A percentile compares a stretch with the other conserved stretches of the same genome.
Conservation (phyloP, 2,797 vertebrate genomes). For the Moxostoma hubbsi region DNA sequence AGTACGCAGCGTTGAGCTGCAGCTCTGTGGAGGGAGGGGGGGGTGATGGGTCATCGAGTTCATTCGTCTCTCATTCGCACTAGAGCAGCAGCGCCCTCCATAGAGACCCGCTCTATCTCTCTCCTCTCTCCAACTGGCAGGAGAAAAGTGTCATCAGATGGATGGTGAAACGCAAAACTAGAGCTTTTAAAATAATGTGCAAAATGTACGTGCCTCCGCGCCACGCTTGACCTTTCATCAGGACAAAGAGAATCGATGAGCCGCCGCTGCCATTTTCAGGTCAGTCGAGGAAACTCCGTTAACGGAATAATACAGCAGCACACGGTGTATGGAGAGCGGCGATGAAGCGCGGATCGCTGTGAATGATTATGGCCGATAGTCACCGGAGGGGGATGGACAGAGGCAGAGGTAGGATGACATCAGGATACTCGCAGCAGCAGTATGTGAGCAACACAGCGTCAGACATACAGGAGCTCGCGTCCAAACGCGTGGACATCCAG, state of each 20-base stretch:
- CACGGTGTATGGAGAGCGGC: constrained; percentile 70
- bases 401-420: constrained; percentile 83
- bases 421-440: constrained; percentile 83
- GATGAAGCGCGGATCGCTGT: constrained; percentile 40
- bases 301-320: constrained; percentile 37
- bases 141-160: too few relatives aligned
- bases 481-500: constrained; percentile 98
- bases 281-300: constrained; percentile 67
- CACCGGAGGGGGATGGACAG: constrained; percentile 85
- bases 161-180: too few relatives aligned
- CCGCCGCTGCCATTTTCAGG: constrained; percentile 75
- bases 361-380: constrained; percentile 83
- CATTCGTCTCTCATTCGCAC: not conserved
- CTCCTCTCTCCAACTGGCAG: too few relatives aligned
- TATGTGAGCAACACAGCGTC: constrained; percentile 66
- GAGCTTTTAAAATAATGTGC: too few relatives aligned
- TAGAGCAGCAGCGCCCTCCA: too few relatives aligned
- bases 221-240: constrained; percentile 63
- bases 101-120: too few relatives aligned
- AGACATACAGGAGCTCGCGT: constrained; percentile 98
- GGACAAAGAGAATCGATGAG: constrained; percentile 65
- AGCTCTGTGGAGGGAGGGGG: not conserved
- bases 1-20: not conserved
- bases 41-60: not conserved
- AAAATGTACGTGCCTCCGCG: constrained; percentile 2